Conservation (phyloP, 1,140 invertebrate genomes). For the Ceratitis capitata region DNA sequence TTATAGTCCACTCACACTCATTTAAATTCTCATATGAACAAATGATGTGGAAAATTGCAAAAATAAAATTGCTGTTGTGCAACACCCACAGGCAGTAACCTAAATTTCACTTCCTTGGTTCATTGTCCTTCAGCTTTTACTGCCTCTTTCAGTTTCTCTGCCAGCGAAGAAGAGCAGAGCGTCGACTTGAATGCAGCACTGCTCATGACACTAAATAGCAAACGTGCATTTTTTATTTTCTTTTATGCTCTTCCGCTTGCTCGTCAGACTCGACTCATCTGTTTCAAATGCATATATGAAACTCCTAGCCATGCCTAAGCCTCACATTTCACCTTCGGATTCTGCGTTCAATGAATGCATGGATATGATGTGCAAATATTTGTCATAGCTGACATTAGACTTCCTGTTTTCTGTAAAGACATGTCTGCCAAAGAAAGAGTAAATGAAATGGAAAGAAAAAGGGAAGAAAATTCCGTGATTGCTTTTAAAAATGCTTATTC, state of each 20-base stretch:
- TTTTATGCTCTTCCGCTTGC: background rate
- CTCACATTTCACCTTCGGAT: background rate
- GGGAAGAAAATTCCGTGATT: background rate
- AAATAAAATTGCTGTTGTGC: background rate
- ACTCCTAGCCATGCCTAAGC: background rate
- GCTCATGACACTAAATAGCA: constrained; percentile 14
- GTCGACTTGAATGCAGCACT: background rate
- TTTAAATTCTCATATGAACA: background rate
- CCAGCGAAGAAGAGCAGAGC: background rate
- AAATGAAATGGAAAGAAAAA: background rate
- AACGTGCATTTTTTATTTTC: background rate
- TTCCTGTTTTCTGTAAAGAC: background rate
- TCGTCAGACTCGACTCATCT: background rate
- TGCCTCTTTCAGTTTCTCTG: background rate
- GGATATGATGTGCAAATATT: constrained; percentile 28
- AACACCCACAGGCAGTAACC: background rate
- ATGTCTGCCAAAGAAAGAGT: background rate
- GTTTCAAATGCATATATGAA: no score
- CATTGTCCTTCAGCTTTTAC: background rate
- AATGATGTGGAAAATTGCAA: constrained; percentile 1
- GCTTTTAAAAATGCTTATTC: constrained; percentile 10
- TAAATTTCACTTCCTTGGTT: constrained; percentile 25
- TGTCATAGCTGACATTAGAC: constrained; percentile 34
- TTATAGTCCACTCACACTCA: background rate
- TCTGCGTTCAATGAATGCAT: background rate